These are phyloP conservation scores for Cloeon dipterum DNA, from an alignment of 2,888 invertebrate genomes.

Conservation along the genomic window DNA sequence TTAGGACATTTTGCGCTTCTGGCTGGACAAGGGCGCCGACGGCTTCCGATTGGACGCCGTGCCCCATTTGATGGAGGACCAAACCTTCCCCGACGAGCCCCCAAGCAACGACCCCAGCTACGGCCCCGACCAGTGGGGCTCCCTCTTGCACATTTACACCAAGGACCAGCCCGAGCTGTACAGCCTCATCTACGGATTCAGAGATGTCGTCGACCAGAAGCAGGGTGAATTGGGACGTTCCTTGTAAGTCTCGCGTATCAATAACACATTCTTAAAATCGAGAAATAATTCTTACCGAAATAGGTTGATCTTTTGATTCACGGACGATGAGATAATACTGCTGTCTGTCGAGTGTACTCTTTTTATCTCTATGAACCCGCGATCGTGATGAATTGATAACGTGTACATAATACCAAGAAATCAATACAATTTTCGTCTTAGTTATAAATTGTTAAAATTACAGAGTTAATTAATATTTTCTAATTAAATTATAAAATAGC, in stretches of 20 bases:
- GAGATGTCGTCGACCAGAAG: slow-evolving; percentile 20
- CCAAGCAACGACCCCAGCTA: background rate
- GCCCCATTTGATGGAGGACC: slow-evolving; percentile 35
- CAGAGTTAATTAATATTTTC: no score
- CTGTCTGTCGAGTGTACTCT: no score
- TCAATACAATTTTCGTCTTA: no score
- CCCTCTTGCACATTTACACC: slow-evolving; percentile 12
- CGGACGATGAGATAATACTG: no score
- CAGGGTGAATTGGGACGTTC: background rate
- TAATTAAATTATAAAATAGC: no score
- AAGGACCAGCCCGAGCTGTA: slow-evolving; percentile 26
- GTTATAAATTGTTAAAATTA: no score
- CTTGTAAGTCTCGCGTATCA: background rate
- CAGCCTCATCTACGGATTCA: slow-evolving; percentile 40
- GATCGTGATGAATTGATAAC: no score
- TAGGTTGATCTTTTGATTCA: no score
- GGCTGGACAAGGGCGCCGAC: slow-evolving; percentile 64
- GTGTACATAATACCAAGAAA: no score
- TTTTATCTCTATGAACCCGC: no score
- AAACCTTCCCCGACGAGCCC: slow-evolving; percentile 11
- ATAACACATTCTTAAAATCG: no score
- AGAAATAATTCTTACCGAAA: no score
- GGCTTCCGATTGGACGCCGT: slow-evolving; percentile 72
- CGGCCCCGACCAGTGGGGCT: slow-evolving; percentile 16
- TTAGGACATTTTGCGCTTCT: slow-evolving; percentile 43